These are phyloP conservation scores for Acropternis orthonyx DNA, from an alignment of 2,797 vertebrate genomes.

Conservation along the genomic window DNA sequence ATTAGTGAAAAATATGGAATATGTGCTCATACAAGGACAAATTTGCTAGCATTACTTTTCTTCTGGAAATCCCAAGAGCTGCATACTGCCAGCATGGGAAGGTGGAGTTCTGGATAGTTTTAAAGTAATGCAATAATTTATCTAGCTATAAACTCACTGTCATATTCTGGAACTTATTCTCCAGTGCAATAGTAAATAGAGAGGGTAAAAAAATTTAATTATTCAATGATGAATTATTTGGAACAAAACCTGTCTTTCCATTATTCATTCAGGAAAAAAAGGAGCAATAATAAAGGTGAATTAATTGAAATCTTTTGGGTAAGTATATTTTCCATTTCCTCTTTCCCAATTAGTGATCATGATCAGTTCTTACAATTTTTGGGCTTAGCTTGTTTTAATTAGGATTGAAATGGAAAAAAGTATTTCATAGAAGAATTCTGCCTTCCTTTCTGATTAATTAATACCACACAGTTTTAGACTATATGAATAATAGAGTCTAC, in stretches of 20 bases:
- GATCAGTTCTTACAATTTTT: not conserved
- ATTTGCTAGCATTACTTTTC: not conserved
- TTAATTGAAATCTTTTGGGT: not conserved
- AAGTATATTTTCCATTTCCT: not conserved
- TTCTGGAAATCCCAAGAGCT: not conserved
- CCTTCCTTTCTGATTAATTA: slow-evolving; percentile 50
- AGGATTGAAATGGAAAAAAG: slow-evolving; percentile 19
- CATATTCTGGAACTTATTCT: not conserved
- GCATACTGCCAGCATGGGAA: not conserved
- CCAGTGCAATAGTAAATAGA: not conserved
- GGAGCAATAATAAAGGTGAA: not conserved
- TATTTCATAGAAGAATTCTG: slow-evolving; percentile 46
- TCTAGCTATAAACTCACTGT: not conserved
- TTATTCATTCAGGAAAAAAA: not conserved
- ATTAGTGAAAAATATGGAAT: not conserved
- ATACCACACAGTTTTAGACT: slow-evolving; percentile 25
- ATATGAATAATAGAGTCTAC: slow-evolving; percentile 31
- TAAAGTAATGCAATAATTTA: not conserved
- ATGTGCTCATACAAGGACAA: not conserved
- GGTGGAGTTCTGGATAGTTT: not conserved
- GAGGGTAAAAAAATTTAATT: not conserved
- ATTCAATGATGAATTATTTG: not conserved
- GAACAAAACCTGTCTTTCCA: not conserved
- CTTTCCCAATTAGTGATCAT: not conserved
- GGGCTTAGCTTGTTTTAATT: slow-evolving; percentile 59